Percentiles rank a stretch among this genome's conserved stretches.
Conservation (phyloP, 2,113 vertebrate genomes). For the Hemiscyllium ocellatum region DNA sequence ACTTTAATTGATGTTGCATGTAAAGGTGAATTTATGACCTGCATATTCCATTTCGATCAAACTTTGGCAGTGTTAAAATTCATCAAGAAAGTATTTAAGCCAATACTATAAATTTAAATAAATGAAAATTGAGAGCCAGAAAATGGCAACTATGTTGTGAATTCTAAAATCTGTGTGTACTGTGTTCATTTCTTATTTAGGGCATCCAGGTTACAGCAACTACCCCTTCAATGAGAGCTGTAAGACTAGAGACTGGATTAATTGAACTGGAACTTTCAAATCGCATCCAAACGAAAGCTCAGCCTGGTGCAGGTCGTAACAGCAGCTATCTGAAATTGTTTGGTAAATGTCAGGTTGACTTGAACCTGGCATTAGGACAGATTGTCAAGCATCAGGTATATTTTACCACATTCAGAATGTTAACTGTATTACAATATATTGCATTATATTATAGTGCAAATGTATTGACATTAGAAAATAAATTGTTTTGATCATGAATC, state of each 20-base stretch:
- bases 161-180: not conserved
- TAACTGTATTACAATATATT: not conserved
- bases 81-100: not conserved
- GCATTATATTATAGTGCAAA: not conserved
- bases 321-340: conserved; percentile 96
- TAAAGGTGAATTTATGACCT: not conserved
- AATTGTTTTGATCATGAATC: not conserved
- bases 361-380: conserved; percentile 90
- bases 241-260: conserved; percentile 92
- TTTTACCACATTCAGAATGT: not conserved
- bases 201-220: conserved; percentile 97
- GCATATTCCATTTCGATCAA: not conserved
- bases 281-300: conserved; percentile 88
- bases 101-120: not conserved
- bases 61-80: not conserved
- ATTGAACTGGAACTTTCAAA: conserved; percentile 95
- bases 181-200: conserved; percentile 49
- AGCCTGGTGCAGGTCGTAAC: conserved; percentile 64
- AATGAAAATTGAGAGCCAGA: not conserved
- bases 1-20: not conserved
- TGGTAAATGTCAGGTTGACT: conserved; percentile 95
- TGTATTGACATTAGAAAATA: not conserved
- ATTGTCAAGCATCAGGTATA: conserved; percentile 94
- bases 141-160: not conserved
- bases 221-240: conserved; percentile 93